phyloP scores from a whole-genome alignment of 2,888 invertebrate species.

The Trissoscelio sp. region DNA sequence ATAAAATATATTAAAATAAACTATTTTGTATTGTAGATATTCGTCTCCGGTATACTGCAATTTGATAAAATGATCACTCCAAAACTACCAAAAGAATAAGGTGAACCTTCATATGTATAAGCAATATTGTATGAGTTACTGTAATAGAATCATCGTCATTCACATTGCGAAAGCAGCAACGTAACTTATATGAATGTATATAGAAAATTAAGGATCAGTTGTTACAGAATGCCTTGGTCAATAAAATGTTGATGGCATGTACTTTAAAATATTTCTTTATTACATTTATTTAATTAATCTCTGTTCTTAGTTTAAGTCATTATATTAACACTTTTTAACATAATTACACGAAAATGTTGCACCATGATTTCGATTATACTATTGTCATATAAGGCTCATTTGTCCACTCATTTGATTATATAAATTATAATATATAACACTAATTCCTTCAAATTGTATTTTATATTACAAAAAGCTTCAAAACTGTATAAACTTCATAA shows the following conservation, averaged over 20 bases:
- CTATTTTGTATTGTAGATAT: no score
- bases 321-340: constrained; percentile 25
- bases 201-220: constrained; percentile 22
- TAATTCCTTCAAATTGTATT: no score
- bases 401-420: no score
- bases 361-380: constrained; percentile 15
- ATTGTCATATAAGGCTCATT: constrained; percentile 41
- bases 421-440: no score
- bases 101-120: neutral
- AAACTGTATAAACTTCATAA: no score
- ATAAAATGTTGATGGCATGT: constrained; percentile 40
- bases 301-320: constrained; percentile 1
- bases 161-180: neutral
- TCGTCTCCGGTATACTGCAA: no score
- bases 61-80: neutral
- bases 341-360: constrained; percentile 32
- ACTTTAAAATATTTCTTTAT: constrained; percentile 53
- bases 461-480: no score
- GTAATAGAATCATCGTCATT: constrained; percentile 26
- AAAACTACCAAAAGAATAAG: constrained; percentile 77
- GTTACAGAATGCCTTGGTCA: constrained; percentile 31
- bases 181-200: constrained; percentile 30
- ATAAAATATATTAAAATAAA: no score
- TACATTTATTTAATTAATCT: constrained; percentile 11
- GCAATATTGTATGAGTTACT: constrained; percentile 26